Conservation (phyloP, 2,113 vertebrate species). For the Rhagologus leucostigma region DNA sequence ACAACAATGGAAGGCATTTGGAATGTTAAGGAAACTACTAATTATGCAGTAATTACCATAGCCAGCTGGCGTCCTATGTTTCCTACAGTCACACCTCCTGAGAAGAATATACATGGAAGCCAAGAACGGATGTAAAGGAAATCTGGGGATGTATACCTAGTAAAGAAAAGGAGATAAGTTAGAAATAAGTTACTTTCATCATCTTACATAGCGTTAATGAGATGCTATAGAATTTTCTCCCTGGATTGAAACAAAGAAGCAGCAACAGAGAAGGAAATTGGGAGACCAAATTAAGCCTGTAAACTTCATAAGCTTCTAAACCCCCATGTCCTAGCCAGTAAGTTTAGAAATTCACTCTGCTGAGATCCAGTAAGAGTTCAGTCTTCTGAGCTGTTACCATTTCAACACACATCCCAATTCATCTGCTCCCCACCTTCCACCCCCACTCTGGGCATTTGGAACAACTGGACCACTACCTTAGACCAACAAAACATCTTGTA, state of each 20-base stretch:
- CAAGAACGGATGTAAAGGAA: constrained; percentile 96
- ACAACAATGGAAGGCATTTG: not conserved
- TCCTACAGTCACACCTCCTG: constrained; percentile 94
- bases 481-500: not conserved
- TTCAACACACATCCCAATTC: not conserved
- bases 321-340: not conserved
- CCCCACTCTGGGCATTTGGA: not conserved
- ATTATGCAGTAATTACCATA: constrained; percentile 80
- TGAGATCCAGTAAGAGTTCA: not conserved
- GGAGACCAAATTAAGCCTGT: not conserved
- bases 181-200: not conserved
- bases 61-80: constrained; percentile 97
- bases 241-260: not conserved
- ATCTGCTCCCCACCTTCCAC: not conserved
- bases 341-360: not conserved
- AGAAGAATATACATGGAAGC: constrained; percentile 99
- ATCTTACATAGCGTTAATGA: not conserved
- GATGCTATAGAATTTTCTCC: not conserved
- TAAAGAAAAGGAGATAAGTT: not conserved
- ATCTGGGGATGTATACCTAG: constrained; percentile 94
- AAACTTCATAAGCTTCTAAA: not conserved
- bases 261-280: not conserved
- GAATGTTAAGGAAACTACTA: constrained; percentile 3
- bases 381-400: not conserved
- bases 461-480: not conserved